These are phyloP conservation scores for Pemphigus obesinymphae DNA, from an alignment of 1,140 invertebrate species.

Conservation along the genomic window DNA sequence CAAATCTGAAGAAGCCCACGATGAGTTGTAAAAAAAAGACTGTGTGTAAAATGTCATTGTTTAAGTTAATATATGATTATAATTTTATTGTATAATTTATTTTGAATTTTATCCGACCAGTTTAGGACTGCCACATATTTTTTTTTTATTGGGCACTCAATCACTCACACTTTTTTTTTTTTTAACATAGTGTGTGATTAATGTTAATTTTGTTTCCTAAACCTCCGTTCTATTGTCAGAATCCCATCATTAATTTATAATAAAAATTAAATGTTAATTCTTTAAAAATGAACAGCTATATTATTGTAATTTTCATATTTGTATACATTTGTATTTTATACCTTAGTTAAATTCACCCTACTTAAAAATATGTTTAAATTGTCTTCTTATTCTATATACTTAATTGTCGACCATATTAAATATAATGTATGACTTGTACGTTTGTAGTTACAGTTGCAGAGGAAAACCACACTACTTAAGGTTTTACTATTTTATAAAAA, in stretches of 20 bases:
- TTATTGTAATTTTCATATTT: not conserved
- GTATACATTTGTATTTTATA: constrained; percentile 10
- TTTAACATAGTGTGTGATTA: constrained; percentile 9
- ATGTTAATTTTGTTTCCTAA: constrained; percentile 8
- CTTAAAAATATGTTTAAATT: constrained; percentile 20
- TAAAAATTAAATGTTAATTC: not conserved
- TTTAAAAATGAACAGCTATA: not conserved
- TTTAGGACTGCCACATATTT: constrained; percentile 26
- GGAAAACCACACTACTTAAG: constrained; percentile 34
- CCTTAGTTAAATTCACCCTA: not conserved
- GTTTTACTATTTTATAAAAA: constrained; percentile 39
- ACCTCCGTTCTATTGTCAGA: not conserved
- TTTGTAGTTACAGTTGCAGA: constrained; percentile 10
- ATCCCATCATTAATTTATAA: not conserved
- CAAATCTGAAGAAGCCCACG: constrained; percentile 40
- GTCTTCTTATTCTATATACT: constrained; percentile 11
- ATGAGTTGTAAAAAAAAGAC: constrained; percentile 42
- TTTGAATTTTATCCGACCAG: constrained; percentile 37
- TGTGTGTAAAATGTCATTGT: constrained; percentile 36
- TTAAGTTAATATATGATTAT: constrained; percentile 39
- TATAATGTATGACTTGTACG: constrained; percentile 9
- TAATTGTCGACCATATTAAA: not conserved
- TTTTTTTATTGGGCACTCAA: constrained; percentile 17
- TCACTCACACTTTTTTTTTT: constrained; percentile 7
- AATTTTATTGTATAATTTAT: constrained; percentile 38